Evolutionary conservation across 2,113 vertebrate species (phyloP), one percentile per base, ranked within the genome.

Genomic region (Motacilla alba): DNA sequence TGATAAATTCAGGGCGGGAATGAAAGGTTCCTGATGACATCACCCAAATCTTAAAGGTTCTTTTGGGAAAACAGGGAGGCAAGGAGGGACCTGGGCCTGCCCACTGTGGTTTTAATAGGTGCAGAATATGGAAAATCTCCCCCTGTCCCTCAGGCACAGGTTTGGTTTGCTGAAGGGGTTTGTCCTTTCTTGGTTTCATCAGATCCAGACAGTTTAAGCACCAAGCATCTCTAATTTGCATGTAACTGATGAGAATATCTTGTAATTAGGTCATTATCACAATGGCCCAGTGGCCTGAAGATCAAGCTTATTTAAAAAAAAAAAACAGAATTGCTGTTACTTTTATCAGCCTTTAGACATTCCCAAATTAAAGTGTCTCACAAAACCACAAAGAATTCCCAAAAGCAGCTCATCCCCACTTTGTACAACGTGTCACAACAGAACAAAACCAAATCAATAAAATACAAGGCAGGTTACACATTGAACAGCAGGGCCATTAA

Each of bases 21-120:
- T 8, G 14, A 9, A 76, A 93, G 33, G 16, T 17, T 41, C 50
- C 43, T 70, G 68, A 17, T 43, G 47, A 75, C 44, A 66, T 89
- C 22, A 55, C 21, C 23, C 30, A 39, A 27, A 58, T 37, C 14
- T 50, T n/a, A 11, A 63, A 73, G 23, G 39, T 33, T 60, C 9
- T 27, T 92, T 27, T n/a, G 22, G 63, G 63, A 60, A 69, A 76
- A 64, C 1, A 72, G 35, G 62, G 28, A 55, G 39, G 72, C 10
- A 83, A 53, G 18, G 43, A 86, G 8, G 5, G 62, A 5, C 23
- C 60, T 37, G 27, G 33, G 74, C 17, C 52, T 90, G 39, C 39
- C 49, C 18, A 87, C 2, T 0, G 1, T 15, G 49, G 50, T 14
- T 66, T 53, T 37, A 37, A 12, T 0, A 37, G 14, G 11, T 19